phyloP scores from a whole-genome alignment of 1,140 invertebrate species.

The Wasmannia auropunctata region DNA sequence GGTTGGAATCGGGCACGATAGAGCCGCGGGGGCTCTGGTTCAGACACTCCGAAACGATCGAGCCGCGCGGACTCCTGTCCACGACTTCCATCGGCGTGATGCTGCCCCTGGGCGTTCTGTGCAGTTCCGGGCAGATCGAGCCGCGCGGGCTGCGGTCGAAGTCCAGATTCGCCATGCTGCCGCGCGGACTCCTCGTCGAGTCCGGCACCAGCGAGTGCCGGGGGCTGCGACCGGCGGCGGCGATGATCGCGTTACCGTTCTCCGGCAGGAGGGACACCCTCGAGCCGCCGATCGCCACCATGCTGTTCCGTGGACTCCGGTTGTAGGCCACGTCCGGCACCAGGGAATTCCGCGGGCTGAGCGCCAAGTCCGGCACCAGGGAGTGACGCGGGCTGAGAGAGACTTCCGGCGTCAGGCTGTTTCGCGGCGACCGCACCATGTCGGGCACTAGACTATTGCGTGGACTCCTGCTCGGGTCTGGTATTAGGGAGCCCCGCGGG shows the following conservation, averaged over 20 bases:
- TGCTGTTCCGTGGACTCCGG: constrained; percentile 88
- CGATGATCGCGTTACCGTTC: constrained; percentile 66
- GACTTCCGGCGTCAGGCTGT: constrained; percentile 81
- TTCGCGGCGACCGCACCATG: constrained; percentile 81
- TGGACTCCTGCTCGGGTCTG: constrained; percentile 82
- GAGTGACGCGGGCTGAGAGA: constrained; percentile 81
- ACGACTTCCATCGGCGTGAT: constrained; percentile 80
- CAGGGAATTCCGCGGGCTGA: constrained; percentile 85
- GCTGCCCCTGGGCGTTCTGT: constrained; percentile 87
- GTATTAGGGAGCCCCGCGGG: constrained; percentile 87
- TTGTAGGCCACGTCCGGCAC: constrained; percentile 86
- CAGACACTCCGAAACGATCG: constrained; percentile 84
- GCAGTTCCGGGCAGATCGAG: constrained; percentile 86
- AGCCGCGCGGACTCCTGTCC: constrained; percentile 86
- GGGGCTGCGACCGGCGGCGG: constrained; percentile 83
- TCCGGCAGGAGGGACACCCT: constrained; percentile 76
- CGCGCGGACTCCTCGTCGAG: constrained; percentile 83
- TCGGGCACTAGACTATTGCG: constrained; percentile 81
- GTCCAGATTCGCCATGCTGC: constrained; percentile 83
- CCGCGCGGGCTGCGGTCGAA: constrained; percentile 87
- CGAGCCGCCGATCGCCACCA: constrained; percentile 83
- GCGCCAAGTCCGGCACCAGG: constrained; percentile 78
- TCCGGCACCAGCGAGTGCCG: constrained; percentile 88
- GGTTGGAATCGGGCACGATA: constrained; percentile 85
- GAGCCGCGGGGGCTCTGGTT: constrained; percentile 87